Conservation (phyloP, 2,113 vertebrate species). For the Ursus arctos region DNA sequence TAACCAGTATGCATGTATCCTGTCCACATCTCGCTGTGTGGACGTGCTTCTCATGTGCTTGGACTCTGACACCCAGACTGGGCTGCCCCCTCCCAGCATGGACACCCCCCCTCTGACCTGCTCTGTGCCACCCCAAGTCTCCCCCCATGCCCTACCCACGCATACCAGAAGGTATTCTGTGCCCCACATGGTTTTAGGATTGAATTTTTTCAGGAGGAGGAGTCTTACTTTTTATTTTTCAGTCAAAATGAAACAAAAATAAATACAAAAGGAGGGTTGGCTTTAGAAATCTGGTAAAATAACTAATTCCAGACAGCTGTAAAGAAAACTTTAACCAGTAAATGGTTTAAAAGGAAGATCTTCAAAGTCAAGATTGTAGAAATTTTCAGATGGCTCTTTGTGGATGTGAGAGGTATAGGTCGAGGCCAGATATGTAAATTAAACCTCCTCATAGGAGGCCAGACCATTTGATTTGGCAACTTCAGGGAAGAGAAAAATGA, state of each 20-base stretch:
- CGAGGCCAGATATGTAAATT: neutral
- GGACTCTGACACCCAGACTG: neutral
- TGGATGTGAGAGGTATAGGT: neutral
- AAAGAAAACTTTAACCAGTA: neutral
- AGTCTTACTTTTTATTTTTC: neutral
- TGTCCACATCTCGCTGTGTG: neutral
- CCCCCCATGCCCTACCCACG: accelerated
- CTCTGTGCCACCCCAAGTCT: neutral
- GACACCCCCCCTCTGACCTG: too few relatives aligned
- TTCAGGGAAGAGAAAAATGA: conserved; percentile 41
- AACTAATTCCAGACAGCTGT: neutral
- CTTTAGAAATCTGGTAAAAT: neutral
- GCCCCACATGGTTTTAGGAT: too few relatives aligned
- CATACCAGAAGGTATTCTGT: neutral
- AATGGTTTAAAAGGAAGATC: neutral
- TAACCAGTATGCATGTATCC: neutral
- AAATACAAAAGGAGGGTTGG: neutral
- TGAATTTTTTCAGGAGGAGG: neutral
- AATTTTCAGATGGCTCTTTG: neutral
- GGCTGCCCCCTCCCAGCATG: neutral
- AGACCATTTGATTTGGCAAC: neutral
- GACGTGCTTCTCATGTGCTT: neutral
- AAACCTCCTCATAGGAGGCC: neutral
- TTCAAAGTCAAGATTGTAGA: neutral
- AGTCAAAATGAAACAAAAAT: neutral